Conservation (phyloP, 2,888 invertebrate species). For the Dendrolimus houi region DNA sequence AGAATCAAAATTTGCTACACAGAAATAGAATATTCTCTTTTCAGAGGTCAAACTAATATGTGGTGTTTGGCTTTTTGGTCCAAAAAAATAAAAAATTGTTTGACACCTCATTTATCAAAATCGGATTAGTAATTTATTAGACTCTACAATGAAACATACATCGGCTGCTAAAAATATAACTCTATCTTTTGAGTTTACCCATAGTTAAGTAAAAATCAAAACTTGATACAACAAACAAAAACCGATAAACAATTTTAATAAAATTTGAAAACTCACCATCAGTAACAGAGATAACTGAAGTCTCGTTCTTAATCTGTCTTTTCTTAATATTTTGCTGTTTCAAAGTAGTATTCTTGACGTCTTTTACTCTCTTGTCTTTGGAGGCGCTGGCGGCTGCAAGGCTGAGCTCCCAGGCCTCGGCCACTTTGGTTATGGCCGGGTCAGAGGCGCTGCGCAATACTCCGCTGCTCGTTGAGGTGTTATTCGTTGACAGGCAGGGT, state of each 20-base stretch:
- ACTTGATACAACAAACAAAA: background rate
- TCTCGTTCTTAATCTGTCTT: constrained; percentile 45
- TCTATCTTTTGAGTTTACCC: too few relatives aligned
- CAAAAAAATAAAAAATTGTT: too few relatives aligned
- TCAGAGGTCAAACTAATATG: too few relatives aligned
- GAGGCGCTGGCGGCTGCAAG: constrained; percentile 91
- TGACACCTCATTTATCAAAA: too few relatives aligned
- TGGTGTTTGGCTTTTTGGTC: too few relatives aligned
- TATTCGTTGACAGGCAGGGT: constrained; percentile 24
- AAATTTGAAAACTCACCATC: constrained; percentile 33
- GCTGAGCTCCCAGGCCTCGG: constrained; percentile 87
- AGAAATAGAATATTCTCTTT: too few relatives aligned
- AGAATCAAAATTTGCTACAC: too few relatives aligned
- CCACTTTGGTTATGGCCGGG: constrained; percentile 86
- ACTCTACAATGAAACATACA: too few relatives aligned
- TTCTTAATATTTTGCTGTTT: constrained; percentile 61
- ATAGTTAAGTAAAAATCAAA: too few relatives aligned
- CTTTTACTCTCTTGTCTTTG: constrained; percentile 92
- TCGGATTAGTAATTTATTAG: too few relatives aligned
- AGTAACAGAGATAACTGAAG: constrained; percentile 31
- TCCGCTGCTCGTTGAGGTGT: constrained; percentile 59
- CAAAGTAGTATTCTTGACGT: constrained; percentile 81
- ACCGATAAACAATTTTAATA: background rate
- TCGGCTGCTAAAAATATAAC: too few relatives aligned
- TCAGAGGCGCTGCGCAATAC: constrained; percentile 81